phyloP scores from a whole-genome alignment of 2,888 invertebrate genomes.

The Netelia virgata region DNA sequence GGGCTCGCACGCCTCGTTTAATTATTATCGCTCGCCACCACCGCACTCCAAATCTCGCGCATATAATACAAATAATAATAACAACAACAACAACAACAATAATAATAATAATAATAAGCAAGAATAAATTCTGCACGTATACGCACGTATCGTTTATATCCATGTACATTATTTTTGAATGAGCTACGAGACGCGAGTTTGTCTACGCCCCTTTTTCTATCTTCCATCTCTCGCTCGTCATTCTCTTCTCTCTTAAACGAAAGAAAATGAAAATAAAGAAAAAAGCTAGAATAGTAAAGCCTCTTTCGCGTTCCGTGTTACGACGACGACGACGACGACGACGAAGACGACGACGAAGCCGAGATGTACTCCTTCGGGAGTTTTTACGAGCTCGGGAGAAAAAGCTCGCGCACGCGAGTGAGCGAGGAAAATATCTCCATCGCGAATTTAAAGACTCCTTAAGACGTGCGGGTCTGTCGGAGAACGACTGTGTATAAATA shows the following conservation, averaged over 20 bases:
- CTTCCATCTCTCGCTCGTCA: not conserved
- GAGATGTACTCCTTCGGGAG: conserved; percentile 20
- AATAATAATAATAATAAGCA: not conserved
- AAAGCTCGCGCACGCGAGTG: conserved; percentile 15
- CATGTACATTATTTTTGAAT: conserved; percentile 6
- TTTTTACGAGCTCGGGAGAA: conserved; percentile 56
- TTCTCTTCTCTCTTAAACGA: not conserved
- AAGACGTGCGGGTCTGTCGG: conserved; percentile 14
- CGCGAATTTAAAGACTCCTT: conserved; percentile 56
- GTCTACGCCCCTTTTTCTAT: not conserved
- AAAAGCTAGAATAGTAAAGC: conserved; percentile 5
- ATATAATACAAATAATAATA: not conserved
- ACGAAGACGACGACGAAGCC: not conserved
- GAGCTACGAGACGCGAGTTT: conserved; percentile 20
- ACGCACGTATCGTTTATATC: not conserved
- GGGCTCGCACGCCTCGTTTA: conserved; percentile 48
- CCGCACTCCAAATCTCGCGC: not conserved
- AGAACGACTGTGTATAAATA: conserved; percentile 6
- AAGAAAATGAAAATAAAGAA: not conserved
- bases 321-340: not conserved
- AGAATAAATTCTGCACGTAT: conserved; percentile 5
- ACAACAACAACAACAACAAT: not conserved
- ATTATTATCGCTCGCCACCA: conserved; percentile 49
- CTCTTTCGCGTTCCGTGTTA: not conserved
- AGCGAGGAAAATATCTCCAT: conserved; percentile 49